A percentile compares a stretch with the other conserved stretches of the same genome.
Evolutionary conservation across 2,113 vertebrate species (phyloP).

Genomic region (Mus musculus): DNA sequence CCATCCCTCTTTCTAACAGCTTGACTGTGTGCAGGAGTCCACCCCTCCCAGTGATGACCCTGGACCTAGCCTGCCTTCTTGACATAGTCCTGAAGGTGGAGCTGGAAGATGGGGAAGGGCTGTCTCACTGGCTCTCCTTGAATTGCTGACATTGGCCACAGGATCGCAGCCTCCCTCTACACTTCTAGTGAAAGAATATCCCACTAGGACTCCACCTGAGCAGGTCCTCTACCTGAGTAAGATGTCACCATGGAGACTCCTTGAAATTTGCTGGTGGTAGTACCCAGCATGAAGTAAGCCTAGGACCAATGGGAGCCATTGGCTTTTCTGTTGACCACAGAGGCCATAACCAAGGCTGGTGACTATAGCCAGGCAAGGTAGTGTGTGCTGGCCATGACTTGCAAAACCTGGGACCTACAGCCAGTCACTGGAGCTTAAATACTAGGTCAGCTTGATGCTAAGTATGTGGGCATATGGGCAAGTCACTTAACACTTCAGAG

Average conservation of each 20-base stretch:
- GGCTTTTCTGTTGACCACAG: neutral
- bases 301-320: neutral
- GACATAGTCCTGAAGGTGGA: neutral
- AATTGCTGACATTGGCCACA: neutral
- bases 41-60: neutral
- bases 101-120: neutral
- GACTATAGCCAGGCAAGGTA: rapidly evolving
- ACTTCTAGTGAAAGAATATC: neutral
- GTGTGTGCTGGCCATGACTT: neutral
- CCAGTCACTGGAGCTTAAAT: neutral
- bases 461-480: neutral
- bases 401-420: neutral
- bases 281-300: neutral
- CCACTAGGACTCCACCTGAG: too few species aligned
- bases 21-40: neutral
- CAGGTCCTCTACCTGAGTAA: neutral
- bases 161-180: neutral
- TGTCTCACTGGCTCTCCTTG: too few species aligned
- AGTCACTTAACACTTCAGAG: neutral
- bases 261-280: neutral
- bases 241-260: neutral
- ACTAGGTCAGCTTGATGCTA: neutral
- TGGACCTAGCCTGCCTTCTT: neutral
- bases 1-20: neutral
- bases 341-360: neutral